Base-by-base conservation (phyloP, 2,888 invertebrate genomes). In the Spilosoma lubricipeda region DNA sequence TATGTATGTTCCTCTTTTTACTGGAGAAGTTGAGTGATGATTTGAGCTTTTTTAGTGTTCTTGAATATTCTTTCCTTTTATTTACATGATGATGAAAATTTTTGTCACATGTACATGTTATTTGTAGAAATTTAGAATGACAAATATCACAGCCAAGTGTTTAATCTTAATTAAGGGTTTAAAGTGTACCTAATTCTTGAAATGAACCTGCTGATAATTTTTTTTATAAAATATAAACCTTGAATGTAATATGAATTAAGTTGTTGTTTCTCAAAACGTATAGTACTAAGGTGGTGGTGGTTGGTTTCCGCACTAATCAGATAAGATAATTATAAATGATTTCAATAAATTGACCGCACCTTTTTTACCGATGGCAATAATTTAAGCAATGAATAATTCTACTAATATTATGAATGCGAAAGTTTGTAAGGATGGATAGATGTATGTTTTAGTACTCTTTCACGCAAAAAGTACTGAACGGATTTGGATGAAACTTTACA, bases 1-100 rank as follows among this genome's bases (percentile, higher is more conserved):
- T 70, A 74, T 74, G 52, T 66, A 67, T 65, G 48, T 9, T 9
- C 39, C 39, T 39, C 11, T 39, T 73, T 74, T 33, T 64, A 20
- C 20, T 39, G 39, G 30, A 67, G 13, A 45, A n/a, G 13, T 72
- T 20, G 15, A 63, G 33, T 72, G 67, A 63, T 33, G n/a, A 71
- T 48, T 59, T 72, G 42, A 15, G 8, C 30, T 45, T 45, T 42
- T 15, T 45, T 59, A 23, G 15, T 66, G 11, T 56, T 56, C n/a
- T 56, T n/a, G 11, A 56, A 56, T 56, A n/a, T 23, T 7, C n/a
- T n/a, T n/a, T 5, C 5, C 5, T 48, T 13, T 52, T 56, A n/a
- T 39, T 39, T 39, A 39, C 39, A 39, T 39, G 11, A 39, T 39
- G 3, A 39, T 39, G 39, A 39, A 39, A 39, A 39, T 39, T 39